These are phyloP conservation scores for Plusia festucae DNA, from an alignment of 2,888 invertebrate species.

Conservation along the genomic window DNA sequence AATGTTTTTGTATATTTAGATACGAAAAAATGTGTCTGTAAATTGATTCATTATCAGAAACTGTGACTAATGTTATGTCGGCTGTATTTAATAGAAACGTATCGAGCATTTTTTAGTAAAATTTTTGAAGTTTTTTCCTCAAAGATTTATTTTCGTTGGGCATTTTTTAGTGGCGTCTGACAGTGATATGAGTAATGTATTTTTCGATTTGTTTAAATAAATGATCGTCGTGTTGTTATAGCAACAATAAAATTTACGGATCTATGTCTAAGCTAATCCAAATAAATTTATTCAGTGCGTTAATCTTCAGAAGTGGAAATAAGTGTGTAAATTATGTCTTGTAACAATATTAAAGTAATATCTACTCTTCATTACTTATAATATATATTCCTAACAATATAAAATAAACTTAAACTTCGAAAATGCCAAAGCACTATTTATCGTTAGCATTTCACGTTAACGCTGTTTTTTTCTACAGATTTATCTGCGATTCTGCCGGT, in stretches of 20 bases:
- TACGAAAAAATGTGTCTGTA: conserved; percentile 52
- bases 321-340: too few species aligned
- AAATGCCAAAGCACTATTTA: too few species aligned
- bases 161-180: conserved; percentile 38
- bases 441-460: neutral
- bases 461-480: neutral
- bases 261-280: neutral
- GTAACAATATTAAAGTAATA: too few species aligned
- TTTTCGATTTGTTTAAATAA: conserved; percentile 6
- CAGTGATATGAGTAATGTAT: conserved; percentile 29
- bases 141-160: conserved; percentile 29
- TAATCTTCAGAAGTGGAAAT: too few species aligned
- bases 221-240: neutral
- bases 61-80: conserved; percentile 48
- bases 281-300: too few species aligned
- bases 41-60: conserved; percentile 61
- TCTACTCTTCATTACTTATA: too few species aligned
- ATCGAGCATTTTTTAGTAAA: conserved; percentile 22
- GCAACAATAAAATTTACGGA: neutral
- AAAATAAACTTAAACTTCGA: too few species aligned
- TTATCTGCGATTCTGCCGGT: conserved; percentile 23
- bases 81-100: conserved; percentile 33
- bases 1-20: conserved; percentile 58
- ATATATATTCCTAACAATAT: too few species aligned
- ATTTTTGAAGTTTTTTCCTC: conserved; percentile 40